Conservation (phyloP, 2,888 invertebrate species). For the Auanema freiburgensis region DNA sequence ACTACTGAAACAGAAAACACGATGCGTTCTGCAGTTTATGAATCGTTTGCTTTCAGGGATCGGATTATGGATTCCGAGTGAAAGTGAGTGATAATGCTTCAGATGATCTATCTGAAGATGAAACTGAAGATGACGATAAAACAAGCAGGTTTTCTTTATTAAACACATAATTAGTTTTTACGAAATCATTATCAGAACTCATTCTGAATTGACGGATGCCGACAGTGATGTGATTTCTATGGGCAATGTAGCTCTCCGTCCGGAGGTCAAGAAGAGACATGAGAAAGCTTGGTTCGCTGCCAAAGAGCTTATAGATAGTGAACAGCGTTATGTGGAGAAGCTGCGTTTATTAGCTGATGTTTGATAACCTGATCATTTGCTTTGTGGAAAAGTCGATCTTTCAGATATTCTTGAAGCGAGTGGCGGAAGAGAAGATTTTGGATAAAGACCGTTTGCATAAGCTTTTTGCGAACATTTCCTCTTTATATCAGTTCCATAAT, state of each 20-base stretch:
- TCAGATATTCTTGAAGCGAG: slow-evolving; percentile 71
- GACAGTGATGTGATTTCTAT: slow-evolving; percentile 32
- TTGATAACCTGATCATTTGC: neutral
- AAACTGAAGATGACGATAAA: slow-evolving; percentile 57
- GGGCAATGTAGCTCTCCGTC: neutral
- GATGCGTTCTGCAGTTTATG: too few relatives aligned
- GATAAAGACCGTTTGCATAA: slow-evolving; percentile 67
- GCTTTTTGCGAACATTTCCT: slow-evolving; percentile 74
- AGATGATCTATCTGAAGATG: slow-evolving; percentile 59
- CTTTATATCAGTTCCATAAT: slow-evolving; percentile 73
- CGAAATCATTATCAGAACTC: slow-evolving; percentile 15
- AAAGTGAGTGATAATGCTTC: slow-evolving; percentile 56
- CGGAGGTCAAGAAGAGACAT: slow-evolving; percentile 36
- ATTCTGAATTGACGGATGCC: slow-evolving; percentile 34
- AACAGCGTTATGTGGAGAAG: slow-evolving; percentile 72
- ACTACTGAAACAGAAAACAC: too few relatives aligned
- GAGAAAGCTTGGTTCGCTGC: slow-evolving; percentile 68
- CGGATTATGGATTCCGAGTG: slow-evolving; percentile 59
- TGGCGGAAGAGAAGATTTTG: slow-evolving; percentile 72
- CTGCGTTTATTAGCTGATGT: slow-evolving; percentile 73
- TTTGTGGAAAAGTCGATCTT: slow-evolving; percentile 17
- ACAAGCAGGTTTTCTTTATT: slow-evolving; percentile 21
- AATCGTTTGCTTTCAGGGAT: slow-evolving; percentile 32
- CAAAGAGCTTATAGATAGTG: slow-evolving; percentile 72
- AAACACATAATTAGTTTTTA: too few relatives aligned